phyloP scores from a whole-genome alignment of 2,888 invertebrate species.

The Cheilosia soror region DNA sequence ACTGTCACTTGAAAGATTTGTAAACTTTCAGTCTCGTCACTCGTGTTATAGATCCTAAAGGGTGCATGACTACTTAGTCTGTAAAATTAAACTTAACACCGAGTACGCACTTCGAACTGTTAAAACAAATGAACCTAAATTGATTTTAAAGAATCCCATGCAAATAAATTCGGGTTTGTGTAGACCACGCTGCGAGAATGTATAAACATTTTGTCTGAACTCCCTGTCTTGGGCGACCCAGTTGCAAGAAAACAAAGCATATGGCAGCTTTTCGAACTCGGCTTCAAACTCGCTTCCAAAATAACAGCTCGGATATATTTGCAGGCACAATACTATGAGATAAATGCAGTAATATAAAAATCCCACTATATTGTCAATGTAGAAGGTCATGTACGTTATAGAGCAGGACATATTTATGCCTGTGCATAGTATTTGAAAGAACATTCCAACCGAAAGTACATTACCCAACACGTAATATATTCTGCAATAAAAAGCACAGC shows the following conservation, averaged over 20 bases:
- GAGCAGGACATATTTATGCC: neutral
- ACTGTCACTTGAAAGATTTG: too few relatives aligned
- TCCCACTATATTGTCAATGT: neutral
- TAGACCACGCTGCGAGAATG: neutral
- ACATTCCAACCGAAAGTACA: neutral
- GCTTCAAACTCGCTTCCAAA: slow-evolving; percentile 78
- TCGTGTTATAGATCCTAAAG: too few relatives aligned
- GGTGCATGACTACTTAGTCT: neutral
- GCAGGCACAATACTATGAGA: neutral
- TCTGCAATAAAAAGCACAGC: neutral
- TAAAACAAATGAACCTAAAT: neutral
- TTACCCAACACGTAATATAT: neutral
- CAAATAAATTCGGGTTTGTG: neutral
- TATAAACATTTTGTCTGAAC: neutral
- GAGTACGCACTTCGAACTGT: neutral
- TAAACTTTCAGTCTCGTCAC: too few relatives aligned
- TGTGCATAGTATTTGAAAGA: neutral
- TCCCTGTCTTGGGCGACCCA: slow-evolving; percentile 76
- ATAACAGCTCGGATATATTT: slow-evolving; percentile 77
- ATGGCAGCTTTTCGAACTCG: slow-evolving; percentile 76
- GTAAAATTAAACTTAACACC: neutral
- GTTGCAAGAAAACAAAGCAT: slow-evolving; percentile 78
- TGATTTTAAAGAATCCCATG: neutral
- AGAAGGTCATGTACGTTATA: neutral
- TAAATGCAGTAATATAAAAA: neutral